Conservation (phyloP, 2,888 invertebrate genomes). For the Platerodrilus igneus region DNA sequence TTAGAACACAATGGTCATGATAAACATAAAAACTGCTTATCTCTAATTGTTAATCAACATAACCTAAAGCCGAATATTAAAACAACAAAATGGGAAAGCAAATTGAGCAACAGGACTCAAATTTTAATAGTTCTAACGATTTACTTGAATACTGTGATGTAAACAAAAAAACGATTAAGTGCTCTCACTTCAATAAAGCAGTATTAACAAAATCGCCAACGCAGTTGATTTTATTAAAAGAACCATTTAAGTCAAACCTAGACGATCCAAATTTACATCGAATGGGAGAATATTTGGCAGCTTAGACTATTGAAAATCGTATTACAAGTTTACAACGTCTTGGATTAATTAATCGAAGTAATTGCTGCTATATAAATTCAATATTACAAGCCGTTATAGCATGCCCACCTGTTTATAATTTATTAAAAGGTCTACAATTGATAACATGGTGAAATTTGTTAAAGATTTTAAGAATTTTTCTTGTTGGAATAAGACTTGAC, state of each 20-base stretch:
- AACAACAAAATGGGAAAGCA: too few species aligned
- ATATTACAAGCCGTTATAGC: slow-evolving; percentile 90
- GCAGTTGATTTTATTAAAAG: too few species aligned
- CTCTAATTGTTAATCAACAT: too few species aligned
- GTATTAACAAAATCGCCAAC: too few species aligned
- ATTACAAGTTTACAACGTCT: slow-evolving; percentile 79
- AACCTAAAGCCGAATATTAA: too few species aligned
- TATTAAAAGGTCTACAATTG: slow-evolving; percentile 81
- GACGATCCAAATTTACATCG: slow-evolving; percentile 65
- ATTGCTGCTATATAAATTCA: slow-evolving; percentile 96
- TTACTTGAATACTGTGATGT: too few species aligned
- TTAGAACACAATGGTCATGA: too few species aligned
- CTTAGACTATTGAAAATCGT: slow-evolving; percentile 72
- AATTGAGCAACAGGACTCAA: too few species aligned
- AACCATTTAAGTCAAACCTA: slow-evolving; percentile 49
- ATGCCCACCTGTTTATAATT: slow-evolving; percentile 92
- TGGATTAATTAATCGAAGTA: slow-evolving; percentile 88
- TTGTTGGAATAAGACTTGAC: slow-evolving; percentile 51
- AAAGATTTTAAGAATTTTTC: slow-evolving; percentile 71
- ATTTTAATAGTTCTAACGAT: too few species aligned
- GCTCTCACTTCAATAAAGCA: too few species aligned
- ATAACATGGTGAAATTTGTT: slow-evolving; percentile 81
- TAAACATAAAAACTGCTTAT: too few species aligned
- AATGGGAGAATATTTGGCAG: slow-evolving; percentile 72
- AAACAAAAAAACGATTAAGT: too few species aligned